These are phyloP conservation scores for Proctacanthus coquilletti DNA, from an alignment of 1,140 invertebrate genomes.

Conservation along the genomic window DNA sequence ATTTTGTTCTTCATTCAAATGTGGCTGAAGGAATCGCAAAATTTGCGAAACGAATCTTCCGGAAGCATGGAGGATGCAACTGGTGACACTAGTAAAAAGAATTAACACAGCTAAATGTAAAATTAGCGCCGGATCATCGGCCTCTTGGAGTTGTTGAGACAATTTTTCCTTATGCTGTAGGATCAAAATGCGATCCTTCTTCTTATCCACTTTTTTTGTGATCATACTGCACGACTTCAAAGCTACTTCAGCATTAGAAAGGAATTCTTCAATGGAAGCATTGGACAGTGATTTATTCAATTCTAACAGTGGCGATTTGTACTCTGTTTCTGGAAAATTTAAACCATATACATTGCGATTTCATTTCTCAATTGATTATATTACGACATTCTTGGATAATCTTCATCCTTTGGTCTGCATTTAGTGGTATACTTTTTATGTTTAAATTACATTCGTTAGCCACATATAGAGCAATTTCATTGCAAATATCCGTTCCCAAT, in stretches of 20 bases:
- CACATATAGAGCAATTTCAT: slow-evolving; percentile 56
- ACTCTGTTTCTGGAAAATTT: slow-evolving; percentile 32
- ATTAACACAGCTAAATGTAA: slow-evolving; percentile 67
- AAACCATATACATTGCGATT: background rate
- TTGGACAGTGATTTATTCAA: slow-evolving; percentile 47
- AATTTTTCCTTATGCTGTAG: slow-evolving; percentile 64
- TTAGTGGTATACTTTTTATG: slow-evolving; percentile 36
- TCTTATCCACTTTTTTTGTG: slow-evolving; percentile 76
- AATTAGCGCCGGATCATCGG: slow-evolving; percentile 63
- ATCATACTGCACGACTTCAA: slow-evolving; percentile 65
- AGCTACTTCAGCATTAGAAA: slow-evolving; percentile 50
- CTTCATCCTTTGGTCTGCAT: slow-evolving; percentile 49
- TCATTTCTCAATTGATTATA: background rate
- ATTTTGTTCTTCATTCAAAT: slow-evolving; percentile 46
- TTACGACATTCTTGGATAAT: slow-evolving; percentile 40
- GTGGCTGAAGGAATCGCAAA: slow-evolving; percentile 50
- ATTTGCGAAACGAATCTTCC: slow-evolving; percentile 78
- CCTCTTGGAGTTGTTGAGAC: slow-evolving; percentile 55
- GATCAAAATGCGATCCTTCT: slow-evolving; percentile 64
- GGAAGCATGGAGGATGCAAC: slow-evolving; percentile 74
- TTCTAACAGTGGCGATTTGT: slow-evolving; percentile 40
- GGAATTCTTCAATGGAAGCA: slow-evolving; percentile 60
- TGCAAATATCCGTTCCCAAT: slow-evolving; percentile 66
- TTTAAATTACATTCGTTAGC: slow-evolving; percentile 47
- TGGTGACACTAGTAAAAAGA: slow-evolving; percentile 65